phyloP scores from a whole-genome alignment of 2,797 vertebrate genomes.

The Liasis olivaceus region DNA sequence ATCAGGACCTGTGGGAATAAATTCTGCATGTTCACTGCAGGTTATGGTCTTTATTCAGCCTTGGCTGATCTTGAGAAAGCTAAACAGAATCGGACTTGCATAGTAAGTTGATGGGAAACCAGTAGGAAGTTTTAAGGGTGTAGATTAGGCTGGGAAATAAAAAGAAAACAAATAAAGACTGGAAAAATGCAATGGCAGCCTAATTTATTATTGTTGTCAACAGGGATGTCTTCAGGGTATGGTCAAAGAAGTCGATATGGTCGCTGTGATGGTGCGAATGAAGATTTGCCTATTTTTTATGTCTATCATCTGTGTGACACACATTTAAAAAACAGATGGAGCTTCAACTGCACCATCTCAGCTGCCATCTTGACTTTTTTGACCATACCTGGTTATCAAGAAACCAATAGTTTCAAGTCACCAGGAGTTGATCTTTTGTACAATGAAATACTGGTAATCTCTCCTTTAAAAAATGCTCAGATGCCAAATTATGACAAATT shows the following conservation, averaged over 20 bases:
- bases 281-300: background rate
- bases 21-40: background rate
- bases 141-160: background rate
- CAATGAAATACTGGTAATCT: background rate
- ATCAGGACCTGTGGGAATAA: background rate
- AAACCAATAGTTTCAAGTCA: background rate
- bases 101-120: background rate
- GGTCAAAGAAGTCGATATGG: background rate
- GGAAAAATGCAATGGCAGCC: background rate
- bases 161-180: background rate
- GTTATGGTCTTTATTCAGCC: background rate
- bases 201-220: background rate
- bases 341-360: background rate
- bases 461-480: background rate
- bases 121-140: background rate
- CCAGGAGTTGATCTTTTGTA: background rate
- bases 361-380: background rate
- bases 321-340: background rate
- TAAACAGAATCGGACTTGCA: background rate
- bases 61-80: background rate
- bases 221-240: background rate
- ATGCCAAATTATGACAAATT: background rate
- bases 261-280: background rate
- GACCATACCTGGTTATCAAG: background rate
- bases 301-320: background rate